A percentile compares a stretch with the other conserved stretches of the same genome.
phyloP scores from a whole-genome alignment of 2,113 vertebrate genomes.

The Cardinalis cardinalis region DNA sequence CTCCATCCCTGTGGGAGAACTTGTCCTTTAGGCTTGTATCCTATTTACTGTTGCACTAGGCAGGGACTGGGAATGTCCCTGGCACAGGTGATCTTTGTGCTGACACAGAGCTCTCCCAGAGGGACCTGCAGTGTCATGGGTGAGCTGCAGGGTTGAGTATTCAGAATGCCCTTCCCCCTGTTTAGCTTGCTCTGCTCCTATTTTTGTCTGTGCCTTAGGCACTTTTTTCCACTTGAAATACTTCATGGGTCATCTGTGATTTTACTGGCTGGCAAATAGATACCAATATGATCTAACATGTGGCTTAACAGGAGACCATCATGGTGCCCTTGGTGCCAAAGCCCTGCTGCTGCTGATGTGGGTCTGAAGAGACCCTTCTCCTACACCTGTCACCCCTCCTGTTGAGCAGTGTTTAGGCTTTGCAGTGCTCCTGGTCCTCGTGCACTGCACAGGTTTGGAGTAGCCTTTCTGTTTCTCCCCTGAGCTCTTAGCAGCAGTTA shows the following conservation, averaged over 20 bases:
- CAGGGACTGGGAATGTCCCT: not conserved
- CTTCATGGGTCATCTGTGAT: not conserved
- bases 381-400: not conserved
- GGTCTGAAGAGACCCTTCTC: not conserved
- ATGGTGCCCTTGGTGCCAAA: not conserved
- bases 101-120: not conserved
- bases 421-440: accelerated
- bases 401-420: accelerated
- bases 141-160: not conserved
- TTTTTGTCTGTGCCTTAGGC: not conserved
- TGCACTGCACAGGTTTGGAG: not conserved
- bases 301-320: not conserved
- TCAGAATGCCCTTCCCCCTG: not conserved
- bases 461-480: not conserved
- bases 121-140: not conserved
- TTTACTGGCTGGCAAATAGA: not conserved
- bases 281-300: accelerated
- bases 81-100: not conserved
- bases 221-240: not conserved
- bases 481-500: not conserved
- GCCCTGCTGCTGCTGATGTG: not conserved
- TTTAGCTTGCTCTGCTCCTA: not conserved
- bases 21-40: not conserved
- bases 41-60: not conserved
- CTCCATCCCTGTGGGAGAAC: not conserved